Percentiles rank a stretch among this genome's conserved stretches.
Conservation (phyloP, 2,888 invertebrate species). For the Eustalomyia histrio region DNA sequence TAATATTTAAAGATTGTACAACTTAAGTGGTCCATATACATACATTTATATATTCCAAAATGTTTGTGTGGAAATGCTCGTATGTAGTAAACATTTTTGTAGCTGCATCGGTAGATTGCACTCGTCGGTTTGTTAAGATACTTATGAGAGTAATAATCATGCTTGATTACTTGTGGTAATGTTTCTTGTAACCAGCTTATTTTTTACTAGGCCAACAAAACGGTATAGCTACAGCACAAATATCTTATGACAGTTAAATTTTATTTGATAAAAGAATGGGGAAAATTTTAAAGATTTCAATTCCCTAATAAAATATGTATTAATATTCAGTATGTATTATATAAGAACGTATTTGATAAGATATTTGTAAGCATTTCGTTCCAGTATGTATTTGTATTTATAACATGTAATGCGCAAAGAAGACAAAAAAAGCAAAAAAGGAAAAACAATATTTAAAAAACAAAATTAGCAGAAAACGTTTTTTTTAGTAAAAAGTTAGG, state of each 20-base stretch:
- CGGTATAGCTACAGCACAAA: not conserved
- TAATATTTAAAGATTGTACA: slow-evolving; percentile 54
- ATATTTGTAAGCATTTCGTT: no score
- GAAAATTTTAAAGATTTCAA: no score
- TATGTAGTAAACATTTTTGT: slow-evolving; percentile 3
- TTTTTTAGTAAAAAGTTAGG: no score
- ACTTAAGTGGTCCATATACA: slow-evolving; percentile 14
- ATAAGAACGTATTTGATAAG: not conserved
- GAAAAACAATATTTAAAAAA: no score
- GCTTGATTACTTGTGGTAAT: slow-evolving; percentile 47
- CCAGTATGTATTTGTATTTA: no score
- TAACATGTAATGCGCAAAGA: no score
- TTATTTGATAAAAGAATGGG: no score
- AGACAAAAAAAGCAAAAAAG: no score
- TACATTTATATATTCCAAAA: not conserved
- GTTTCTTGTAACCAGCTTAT: not conserved
- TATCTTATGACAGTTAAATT: not conserved
- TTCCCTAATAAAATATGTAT: no score
- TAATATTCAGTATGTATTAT: no score
- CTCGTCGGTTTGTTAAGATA: slow-evolving; percentile 40
- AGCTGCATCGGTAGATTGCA: slow-evolving; percentile 11
- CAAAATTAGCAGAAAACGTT: no score
- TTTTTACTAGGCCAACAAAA: not conserved
- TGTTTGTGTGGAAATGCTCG: not conserved
- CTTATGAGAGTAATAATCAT: slow-evolving; percentile 53